phyloP scores from a whole-genome alignment of 1,140 invertebrate species.

The Apolygus lucorum region DNA sequence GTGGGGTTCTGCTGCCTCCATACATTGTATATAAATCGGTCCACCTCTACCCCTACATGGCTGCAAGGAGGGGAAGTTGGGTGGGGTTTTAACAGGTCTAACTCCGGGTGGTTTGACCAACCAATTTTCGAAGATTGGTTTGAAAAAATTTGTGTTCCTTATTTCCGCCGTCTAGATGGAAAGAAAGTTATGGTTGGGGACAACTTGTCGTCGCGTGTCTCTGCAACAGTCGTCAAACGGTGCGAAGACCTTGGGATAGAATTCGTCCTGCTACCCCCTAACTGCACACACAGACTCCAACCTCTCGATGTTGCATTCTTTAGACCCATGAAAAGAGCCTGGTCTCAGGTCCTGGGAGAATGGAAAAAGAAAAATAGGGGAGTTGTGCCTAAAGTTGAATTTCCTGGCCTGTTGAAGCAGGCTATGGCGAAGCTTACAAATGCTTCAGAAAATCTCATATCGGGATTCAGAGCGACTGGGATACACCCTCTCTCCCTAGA shows the following conservation, averaged over 20 bases:
- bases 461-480: no score
- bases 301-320: neutral
- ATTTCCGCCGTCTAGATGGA: neutral
- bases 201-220: neutral
- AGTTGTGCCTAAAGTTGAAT: no score
- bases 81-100: neutral
- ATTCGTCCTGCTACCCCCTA: neutral
- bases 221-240: neutral
- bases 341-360: no score
- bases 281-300: neutral
- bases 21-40: slow-evolving; percentile 36
- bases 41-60: slow-evolving; percentile 34
- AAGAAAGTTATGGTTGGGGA: neutral
- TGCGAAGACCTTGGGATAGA: neutral
- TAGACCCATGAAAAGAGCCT: no score
- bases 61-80: slow-evolving; percentile 33
- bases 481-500: no score
- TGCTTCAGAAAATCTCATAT: no score
- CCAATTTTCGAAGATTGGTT: neutral
- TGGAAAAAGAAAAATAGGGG: no score
- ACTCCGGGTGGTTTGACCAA: neutral
- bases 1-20: slow-evolving; percentile 17
- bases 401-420: no score
- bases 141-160: neutral
- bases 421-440: no score